Conservation (phyloP, 2,888 invertebrate genomes). For the Aspidiotus destructor region DNA sequence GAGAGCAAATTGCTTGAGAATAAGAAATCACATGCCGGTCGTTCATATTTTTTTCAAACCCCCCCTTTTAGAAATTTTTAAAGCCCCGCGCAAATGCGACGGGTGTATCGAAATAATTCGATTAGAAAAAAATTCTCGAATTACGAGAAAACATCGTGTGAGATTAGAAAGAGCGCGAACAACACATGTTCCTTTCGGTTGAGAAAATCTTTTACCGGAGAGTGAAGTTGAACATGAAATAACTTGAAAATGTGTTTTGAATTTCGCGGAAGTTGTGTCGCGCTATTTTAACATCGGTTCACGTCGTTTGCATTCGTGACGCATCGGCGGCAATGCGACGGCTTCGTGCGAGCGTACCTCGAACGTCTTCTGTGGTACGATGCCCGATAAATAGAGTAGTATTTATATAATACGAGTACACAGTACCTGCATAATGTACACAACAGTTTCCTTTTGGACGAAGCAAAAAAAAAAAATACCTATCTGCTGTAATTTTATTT, state of each 20-base stretch:
- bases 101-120: too few relatives aligned
- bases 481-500: background rate
- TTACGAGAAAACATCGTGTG: too few relatives aligned
- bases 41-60: too few relatives aligned
- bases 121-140: too few relatives aligned
- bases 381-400: too few relatives aligned
- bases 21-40: too few relatives aligned
- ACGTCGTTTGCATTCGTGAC: background rate
- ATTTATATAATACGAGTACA: background rate
- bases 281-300: background rate
- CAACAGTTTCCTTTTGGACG: background rate
- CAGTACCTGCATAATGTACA: background rate
- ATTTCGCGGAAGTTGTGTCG: background rate
- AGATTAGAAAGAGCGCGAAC: too few relatives aligned
- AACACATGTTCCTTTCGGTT: background rate
- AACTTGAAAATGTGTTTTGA: background rate
- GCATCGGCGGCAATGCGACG: background rate
- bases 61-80: too few relatives aligned
- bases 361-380: too few relatives aligned
- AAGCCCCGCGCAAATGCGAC: too few relatives aligned
- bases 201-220: background rate
- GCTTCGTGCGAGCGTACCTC: background rate
- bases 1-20: too few relatives aligned
- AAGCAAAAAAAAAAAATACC: too few relatives aligned
- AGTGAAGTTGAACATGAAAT: background rate